A percentile compares a stretch with the other conserved stretches of the same genome.
These are phyloP conservation scores for Atractosteus spatula DNA, from an alignment of 2,113 vertebrate species.

Conservation along the genomic window DNA sequence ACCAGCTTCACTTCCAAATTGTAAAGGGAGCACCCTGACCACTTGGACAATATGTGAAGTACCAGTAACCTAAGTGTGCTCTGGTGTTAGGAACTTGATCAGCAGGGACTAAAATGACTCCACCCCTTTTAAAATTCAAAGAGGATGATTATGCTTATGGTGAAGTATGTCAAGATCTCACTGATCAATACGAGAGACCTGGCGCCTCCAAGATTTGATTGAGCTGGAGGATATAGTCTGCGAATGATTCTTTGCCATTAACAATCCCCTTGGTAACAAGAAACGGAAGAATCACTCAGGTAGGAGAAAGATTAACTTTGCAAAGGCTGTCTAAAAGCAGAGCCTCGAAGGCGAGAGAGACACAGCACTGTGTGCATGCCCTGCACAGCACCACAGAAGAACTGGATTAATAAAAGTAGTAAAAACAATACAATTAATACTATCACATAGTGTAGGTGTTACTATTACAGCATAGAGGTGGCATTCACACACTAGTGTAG, in stretches of 20 bases:
- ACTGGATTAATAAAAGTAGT: background rate
- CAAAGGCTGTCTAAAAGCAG: conserved; percentile 37
- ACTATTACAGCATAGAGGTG: background rate
- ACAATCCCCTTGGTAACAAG: conserved; percentile 63
- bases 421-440: too few relatives aligned
- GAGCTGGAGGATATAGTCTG: conserved; percentile 57
- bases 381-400: background rate
- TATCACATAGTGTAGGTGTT: too few relatives aligned
- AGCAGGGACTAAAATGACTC: background rate
- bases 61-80: too few relatives aligned
- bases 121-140: conserved; percentile 19
- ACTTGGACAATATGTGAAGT: too few relatives aligned
- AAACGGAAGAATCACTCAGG: conserved; percentile 61
- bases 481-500: background rate
- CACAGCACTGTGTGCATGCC: background rate
- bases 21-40: too few relatives aligned
- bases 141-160: conserved; percentile 52
- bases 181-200: conserved; percentile 60
- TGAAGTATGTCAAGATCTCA: conserved; percentile 54
- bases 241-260: conserved; percentile 56
- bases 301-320: conserved; percentile 59
- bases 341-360: conserved; percentile 34
- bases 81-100: too few relatives aligned
- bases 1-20: too few relatives aligned
- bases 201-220: conserved; percentile 62